These are phyloP conservation scores for Noctua janthina DNA, from an alignment of 2,888 invertebrate genomes.

Conservation along the genomic window DNA sequence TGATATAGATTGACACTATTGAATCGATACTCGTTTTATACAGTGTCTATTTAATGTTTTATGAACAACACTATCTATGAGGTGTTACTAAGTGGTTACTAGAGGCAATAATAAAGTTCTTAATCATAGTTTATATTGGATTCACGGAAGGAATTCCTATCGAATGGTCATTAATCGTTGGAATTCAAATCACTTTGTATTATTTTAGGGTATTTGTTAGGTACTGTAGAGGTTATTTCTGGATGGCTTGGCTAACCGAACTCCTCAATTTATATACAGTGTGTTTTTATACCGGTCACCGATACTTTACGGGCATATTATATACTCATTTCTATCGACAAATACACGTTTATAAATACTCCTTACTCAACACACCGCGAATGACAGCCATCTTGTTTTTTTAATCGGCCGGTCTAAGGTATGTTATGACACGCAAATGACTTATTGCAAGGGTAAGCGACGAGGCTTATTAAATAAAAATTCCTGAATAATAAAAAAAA, in stretches of 20 bases:
- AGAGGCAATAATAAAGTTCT: background rate
- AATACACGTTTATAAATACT: too few relatives aligned
- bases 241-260: background rate
- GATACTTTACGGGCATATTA: too few relatives aligned
- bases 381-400: too few relatives aligned
- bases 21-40: background rate
- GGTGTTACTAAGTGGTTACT: background rate
- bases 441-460: too few relatives aligned
- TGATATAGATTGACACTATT: background rate
- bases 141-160: background rate
- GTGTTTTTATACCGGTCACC: too few relatives aligned
- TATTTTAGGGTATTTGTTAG: background rate
- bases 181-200: background rate
- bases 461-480: too few relatives aligned
- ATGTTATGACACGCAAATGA: too few relatives aligned
- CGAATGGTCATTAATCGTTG: background rate
- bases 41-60: background rate
- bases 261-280: background rate
- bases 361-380: too few relatives aligned
- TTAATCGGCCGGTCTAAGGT: too few relatives aligned
- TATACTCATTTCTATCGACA: too few relatives aligned
- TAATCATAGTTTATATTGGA: background rate
- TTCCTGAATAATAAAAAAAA: too few relatives aligned
- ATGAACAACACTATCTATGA: background rate
- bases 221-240: background rate